A percentile compares a stretch with the other conserved stretches of the same genome.
phyloP scores from a whole-genome alignment of 1,140 invertebrate genomes.

The Metaphire vulgaris region DNA sequence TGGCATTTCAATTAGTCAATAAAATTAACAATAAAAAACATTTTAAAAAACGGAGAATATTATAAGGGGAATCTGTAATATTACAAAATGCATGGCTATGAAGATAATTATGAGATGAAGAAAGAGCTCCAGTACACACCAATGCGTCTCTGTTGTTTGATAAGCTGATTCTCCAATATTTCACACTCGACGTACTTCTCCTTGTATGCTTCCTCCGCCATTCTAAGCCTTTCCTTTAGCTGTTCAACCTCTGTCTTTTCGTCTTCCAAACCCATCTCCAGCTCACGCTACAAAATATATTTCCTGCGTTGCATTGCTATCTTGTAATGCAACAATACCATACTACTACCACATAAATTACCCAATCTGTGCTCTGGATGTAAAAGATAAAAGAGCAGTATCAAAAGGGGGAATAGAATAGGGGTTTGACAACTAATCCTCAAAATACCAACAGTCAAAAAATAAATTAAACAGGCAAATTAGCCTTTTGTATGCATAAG shows the following conservation, averaged over 20 bases:
- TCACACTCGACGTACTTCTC: constrained; percentile 26
- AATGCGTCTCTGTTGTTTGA: not conserved
- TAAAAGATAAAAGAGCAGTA: not conserved
- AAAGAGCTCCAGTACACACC: not conserved
- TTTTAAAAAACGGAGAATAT: too few relatives aligned
- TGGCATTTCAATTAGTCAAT: too few relatives aligned
- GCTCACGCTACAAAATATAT: not conserved
- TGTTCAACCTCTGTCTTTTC: constrained; percentile 22
- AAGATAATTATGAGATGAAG: too few relatives aligned
- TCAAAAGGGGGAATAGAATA: not conserved
- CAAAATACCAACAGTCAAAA: too few relatives aligned
- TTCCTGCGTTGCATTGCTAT: not conserved
- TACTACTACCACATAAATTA: not conserved
- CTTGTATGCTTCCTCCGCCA: constrained; percentile 31
- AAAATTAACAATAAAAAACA: too few relatives aligned
- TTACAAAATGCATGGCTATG: too few relatives aligned
- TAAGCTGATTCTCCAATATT: constrained; percentile 21
- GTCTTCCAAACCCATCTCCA: constrained; percentile 8
- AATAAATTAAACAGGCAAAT: too few relatives aligned
- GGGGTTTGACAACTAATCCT: too few relatives aligned
- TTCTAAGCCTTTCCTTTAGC: constrained; percentile 27
- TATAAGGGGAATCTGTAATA: too few relatives aligned
- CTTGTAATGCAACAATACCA: too few relatives aligned
- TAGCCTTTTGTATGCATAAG: too few relatives aligned
- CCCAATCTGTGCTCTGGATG: too few relatives aligned